Evolutionary conservation across 2,888 invertebrate species (phyloP).

Genomic region (Oligia latruncula): DNA sequence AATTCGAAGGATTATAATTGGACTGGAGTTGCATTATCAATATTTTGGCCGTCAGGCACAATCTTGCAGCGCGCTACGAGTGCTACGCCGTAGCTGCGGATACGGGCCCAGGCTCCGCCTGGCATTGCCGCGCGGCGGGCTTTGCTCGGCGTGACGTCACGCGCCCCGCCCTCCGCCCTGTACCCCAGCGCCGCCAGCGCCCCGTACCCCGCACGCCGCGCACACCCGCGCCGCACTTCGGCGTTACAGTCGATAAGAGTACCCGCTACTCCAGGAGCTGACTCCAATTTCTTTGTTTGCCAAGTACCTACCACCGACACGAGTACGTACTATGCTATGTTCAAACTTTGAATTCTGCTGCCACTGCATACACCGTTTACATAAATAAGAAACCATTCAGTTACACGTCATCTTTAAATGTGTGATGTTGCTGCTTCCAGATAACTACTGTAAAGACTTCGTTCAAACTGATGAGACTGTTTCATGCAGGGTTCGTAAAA

Average conservation of each 20-base stretch:
- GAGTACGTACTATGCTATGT: not conserved
- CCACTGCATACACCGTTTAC: too few relatives aligned
- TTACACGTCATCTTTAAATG: not conserved
- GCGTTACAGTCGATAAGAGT: conserved; percentile 71
- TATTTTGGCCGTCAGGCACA: not conserved
- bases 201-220: conserved; percentile 17
- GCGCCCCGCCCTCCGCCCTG: conserved; percentile 29
- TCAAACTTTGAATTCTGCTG: too few relatives aligned
- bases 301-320: not conserved
- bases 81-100: conserved; percentile 5
- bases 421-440: not conserved
- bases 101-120: not conserved
- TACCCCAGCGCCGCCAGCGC: conserved; percentile 12
- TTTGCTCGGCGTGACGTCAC: conserved; percentile 60
- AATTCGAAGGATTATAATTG: too few relatives aligned
- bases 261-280: conserved; percentile 52
- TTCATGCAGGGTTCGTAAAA: too few relatives aligned
- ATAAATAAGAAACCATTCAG: not conserved
- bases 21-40: not conserved
- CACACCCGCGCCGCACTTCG: conserved; percentile 33
- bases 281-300: not conserved
- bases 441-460: not conserved
- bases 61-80: not conserved
- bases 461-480: too few relatives aligned
- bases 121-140: conserved; percentile 20